Evolutionary conservation across 2,797 vertebrate genomes (phyloP).

Genomic region (Tokudaia tokunoshimensis): DNA sequence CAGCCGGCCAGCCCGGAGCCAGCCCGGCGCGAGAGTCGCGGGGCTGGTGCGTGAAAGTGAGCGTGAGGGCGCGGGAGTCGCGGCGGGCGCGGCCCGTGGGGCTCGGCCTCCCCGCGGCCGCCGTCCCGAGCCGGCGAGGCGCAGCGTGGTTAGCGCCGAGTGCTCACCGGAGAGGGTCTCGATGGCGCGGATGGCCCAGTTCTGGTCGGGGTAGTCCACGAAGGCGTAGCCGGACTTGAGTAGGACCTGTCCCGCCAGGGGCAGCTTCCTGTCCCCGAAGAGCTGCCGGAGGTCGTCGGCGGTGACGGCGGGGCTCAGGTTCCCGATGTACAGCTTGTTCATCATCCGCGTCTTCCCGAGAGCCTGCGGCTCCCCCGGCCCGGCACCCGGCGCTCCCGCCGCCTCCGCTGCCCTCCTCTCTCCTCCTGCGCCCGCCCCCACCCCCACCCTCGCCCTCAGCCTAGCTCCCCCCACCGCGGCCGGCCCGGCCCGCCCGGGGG

Average conservation of each 20-base stretch:
- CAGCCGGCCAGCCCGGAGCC: constrained; percentile 20
- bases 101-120: constrained; percentile 76
- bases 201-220: constrained; percentile 96
- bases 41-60: constrained; percentile 77
- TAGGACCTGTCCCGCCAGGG: constrained; percentile 94
- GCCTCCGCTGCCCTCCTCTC: constrained; percentile 72
- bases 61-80: constrained; percentile 54
- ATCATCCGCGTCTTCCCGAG: constrained; percentile 90
- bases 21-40: constrained; percentile 58
- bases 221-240: constrained; percentile 97
- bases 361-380: constrained; percentile 82
- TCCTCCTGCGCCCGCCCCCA: constrained; percentile 73
- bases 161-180: constrained; percentile 95
- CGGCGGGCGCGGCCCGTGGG: constrained; percentile 71
- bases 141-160: constrained; percentile 56
- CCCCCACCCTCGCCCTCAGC: constrained; percentile 76
- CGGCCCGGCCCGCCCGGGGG: constrained; percentile 81
- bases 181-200: constrained; percentile 96
- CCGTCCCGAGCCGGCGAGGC: constrained; percentile 69
- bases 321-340: constrained; percentile 98
- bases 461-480: constrained; percentile 81
- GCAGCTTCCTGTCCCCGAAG: constrained; percentile 94
- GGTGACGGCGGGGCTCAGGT: constrained; percentile 96
- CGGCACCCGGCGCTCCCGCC: constrained; percentile 82
- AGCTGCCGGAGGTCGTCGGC: constrained; percentile 96